Percentiles rank a stretch among this genome's conserved stretches.
Conservation (phyloP, 2,113 vertebrate genomes). For the Paraplagusia blochii region DNA sequence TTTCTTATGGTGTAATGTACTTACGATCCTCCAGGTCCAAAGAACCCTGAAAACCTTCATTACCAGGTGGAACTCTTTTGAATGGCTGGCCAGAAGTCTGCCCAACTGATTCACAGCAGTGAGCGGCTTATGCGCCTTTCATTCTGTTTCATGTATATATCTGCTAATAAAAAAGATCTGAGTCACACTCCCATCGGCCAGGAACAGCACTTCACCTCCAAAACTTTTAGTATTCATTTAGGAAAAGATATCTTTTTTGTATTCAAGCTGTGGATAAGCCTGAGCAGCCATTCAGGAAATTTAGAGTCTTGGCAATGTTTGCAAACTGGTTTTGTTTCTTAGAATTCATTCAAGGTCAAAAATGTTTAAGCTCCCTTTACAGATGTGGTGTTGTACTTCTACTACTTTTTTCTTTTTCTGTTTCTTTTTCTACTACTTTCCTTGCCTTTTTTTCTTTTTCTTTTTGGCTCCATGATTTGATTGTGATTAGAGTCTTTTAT, state of each 20-base stretch:
- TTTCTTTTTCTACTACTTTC: not conserved
- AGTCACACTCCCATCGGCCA: constrained; percentile 1
- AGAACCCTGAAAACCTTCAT: constrained; percentile 9
- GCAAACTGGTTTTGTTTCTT: not conserved
- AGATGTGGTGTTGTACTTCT: too few species aligned
- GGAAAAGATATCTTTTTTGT: not conserved
- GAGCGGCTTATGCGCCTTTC: constrained; percentile 10
- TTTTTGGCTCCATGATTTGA: too few species aligned
- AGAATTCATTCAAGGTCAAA: constrained; percentile 16
- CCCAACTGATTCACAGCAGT: constrained; percentile 17
- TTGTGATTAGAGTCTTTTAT: too few species aligned
- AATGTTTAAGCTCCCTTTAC: constrained; percentile 17
- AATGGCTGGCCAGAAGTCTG: constrained; percentile 7
- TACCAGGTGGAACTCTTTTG: constrained; percentile 7
- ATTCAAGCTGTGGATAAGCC: constrained; percentile 11
- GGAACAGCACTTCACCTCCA: not conserved
- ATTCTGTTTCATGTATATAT: constrained; percentile 1
- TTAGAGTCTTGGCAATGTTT: not conserved
- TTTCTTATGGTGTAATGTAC: not conserved
- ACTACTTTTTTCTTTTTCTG: not conserved
- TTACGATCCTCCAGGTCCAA: constrained; percentile 14
- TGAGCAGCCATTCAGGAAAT: constrained; percentile 3
- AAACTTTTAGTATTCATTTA: constrained; percentile 6
- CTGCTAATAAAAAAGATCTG: constrained; percentile 11
- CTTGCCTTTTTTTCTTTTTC: too few species aligned